Evolutionary conservation across 2,797 vertebrate species (phyloP).

Genomic region (Xenentodon cancila): DNA sequence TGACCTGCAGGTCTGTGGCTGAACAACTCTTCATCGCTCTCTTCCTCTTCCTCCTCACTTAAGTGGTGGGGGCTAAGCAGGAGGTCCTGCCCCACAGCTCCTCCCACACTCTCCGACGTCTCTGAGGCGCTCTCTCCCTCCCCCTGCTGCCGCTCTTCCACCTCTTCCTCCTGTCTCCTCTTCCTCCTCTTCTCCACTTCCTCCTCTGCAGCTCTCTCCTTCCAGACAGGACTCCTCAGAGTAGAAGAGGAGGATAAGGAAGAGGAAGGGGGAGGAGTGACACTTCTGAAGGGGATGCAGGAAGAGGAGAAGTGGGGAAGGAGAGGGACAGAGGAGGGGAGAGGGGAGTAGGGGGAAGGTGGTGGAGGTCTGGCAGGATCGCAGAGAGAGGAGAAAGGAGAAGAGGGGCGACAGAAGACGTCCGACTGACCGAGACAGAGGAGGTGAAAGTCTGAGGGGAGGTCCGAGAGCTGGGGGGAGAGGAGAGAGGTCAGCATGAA

Average conservation of each 20-base stretch:
- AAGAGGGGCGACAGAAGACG: constrained; percentile 22
- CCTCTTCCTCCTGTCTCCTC: constrained; percentile 22
- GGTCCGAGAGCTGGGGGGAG: constrained; percentile 34
- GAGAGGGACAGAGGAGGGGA: constrained; percentile 20
- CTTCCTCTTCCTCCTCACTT: constrained; percentile 42
- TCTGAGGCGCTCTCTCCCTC: constrained; percentile 76
- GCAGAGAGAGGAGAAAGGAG: constrained; percentile 33
- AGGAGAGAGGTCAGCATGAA: too few relatives aligned
- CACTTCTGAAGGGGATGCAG: constrained; percentile 11
- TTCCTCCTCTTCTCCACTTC: background rate
- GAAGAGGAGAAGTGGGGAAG: constrained; percentile 8
- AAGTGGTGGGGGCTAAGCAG: constrained; percentile 52
- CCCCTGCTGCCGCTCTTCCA: constrained; percentile 68
- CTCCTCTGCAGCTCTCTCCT: constrained; percentile 31
- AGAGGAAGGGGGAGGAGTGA: background rate
- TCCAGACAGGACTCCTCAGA: constrained; percentile 45
- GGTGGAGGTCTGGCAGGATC: constrained; percentile 27
- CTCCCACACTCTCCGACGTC: constrained; percentile 57
- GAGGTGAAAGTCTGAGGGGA: constrained; percentile 43
- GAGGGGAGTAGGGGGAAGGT: constrained; percentile 8
- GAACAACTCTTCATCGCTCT: constrained; percentile 66
- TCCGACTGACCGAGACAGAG: constrained; percentile 38
- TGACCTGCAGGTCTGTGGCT: constrained; percentile 76
- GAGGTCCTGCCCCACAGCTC: constrained; percentile 9
- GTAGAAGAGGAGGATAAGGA: background rate